Conservation (phyloP, 2,888 invertebrate species). For the Empis livida region DNA sequence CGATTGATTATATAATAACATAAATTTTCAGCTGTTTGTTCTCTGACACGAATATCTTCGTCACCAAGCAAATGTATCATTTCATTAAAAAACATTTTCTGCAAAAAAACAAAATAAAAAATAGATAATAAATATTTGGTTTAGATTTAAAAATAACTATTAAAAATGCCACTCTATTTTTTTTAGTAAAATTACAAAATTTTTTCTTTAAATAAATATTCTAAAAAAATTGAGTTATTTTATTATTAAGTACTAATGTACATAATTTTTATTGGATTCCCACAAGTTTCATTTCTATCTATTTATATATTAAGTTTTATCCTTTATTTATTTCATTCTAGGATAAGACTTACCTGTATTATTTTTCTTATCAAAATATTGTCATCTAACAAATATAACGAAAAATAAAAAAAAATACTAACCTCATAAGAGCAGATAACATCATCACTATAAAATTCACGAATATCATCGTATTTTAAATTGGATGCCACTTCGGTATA, state of each 20-base stretch:
- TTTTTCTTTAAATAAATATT: no score
- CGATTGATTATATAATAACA: constrained; percentile 26
- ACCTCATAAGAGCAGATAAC: constrained; percentile 33
- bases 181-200: no score
- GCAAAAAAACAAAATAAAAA: constrained; percentile 7
- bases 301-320: background rate
- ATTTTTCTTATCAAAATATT: background rate
- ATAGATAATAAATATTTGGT: background rate
- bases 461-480: constrained; percentile 32
- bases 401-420: no score
- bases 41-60: constrained; percentile 35
- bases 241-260: no score
- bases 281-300: background rate
- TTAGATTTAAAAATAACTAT: no score
- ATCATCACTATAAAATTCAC: constrained; percentile 26
- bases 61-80: constrained; percentile 33
- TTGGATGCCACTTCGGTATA: constrained; percentile 36
- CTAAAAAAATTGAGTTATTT: background rate
- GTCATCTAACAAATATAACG: background rate
- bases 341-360: constrained; percentile 29
- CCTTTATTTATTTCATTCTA: background rate
- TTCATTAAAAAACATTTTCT: constrained; percentile 33
- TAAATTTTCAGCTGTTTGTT: constrained; percentile 29
- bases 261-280: background rate
- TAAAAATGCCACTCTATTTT: no score